Evolutionary conservation across 2,888 invertebrate species (phyloP), one percentile per base, ranked within the genome.

Genomic region (Trachelus tabidus): DNA sequence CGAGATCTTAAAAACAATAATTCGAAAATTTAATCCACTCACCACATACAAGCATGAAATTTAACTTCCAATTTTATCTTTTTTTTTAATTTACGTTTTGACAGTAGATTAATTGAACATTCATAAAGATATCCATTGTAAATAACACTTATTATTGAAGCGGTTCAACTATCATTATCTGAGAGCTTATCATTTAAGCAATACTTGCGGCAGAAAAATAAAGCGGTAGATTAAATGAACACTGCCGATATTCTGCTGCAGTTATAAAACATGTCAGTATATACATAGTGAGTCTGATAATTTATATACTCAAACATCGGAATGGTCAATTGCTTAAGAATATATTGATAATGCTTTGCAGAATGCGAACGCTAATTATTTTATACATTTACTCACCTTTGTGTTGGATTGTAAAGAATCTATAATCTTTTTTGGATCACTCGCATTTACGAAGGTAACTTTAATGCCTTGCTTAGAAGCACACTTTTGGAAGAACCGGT

Each of bases 381-480:
- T 56, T 6, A 73, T 2, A 75, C 30, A 35, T 69, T 68, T 34
- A 76, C 83, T 89, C 90, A 97, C 97, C 94, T 97, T 98, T 6
- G 98, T 99, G 87, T 97, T 97, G 15, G 95, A 93, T 91, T 94
- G 94, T 81, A 99, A 93, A 3, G 95, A 94, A 71, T 93, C 93
- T 83, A 94, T 93, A 31, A 99, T 90, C 79, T 94, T 94, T 31
- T 94, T 92, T 11, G 94, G 85, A 84, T 95, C 92, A 0, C 95
- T 95, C 79, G 96, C 94, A 91, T 99, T 97, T 31, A 96, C 94
- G 90, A 98, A 96, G 11, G 95, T 94, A 15, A 95, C 93, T 85
- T 95, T 93, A 34, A 99, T 93, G 4, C 96, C 96, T 89, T 96
- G 94, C 84, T 94, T 94, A 0, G 92, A 83, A 0, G 93, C 93